phyloP scores from a whole-genome alignment of 2,797 vertebrate species.

The Staurois parvus region DNA sequence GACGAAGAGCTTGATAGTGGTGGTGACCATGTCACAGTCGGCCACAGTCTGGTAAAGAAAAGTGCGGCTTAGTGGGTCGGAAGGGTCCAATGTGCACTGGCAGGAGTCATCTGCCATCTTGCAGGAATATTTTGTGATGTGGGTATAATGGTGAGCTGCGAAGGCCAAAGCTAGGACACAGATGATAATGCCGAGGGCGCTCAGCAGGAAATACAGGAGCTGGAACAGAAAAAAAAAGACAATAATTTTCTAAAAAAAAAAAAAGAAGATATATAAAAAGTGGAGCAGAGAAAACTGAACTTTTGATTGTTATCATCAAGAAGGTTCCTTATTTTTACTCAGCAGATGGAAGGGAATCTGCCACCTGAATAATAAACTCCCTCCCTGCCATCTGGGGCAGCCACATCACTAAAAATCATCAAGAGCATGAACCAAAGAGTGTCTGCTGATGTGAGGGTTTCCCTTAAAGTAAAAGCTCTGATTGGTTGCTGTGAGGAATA shows the following conservation, averaged over 20 bases:
- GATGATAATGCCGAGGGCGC: conserved; percentile 81
- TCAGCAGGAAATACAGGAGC: conserved; percentile 91
- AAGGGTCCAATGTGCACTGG: conserved; percentile 80
- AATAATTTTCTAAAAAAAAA: no score
- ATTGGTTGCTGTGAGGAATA: no score
- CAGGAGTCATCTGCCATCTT: conserved; percentile 71
- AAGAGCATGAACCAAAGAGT: no score
- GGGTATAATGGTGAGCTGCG: conserved; percentile 82
- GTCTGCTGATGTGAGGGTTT: no score
- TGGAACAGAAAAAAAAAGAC: conserved; percentile 67
- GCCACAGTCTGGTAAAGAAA: conserved; percentile 81
- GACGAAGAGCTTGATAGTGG: conserved; percentile 82
- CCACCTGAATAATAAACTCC: no score
- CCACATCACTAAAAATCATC: no score
- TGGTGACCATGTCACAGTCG: conserved; percentile 81
- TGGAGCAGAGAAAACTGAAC: background rate
- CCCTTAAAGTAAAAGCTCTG: no score
- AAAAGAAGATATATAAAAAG: background rate
- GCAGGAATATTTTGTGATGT: conserved; percentile 81
- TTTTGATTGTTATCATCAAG: no score
- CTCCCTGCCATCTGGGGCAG: no score
- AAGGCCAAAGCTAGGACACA: conserved; percentile 89
- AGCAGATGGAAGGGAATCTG: no score
- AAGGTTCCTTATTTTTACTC: no score
- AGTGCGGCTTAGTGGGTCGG: conserved; percentile 86